phyloP scores from a whole-genome alignment of 2,113 vertebrate genomes.

The Ahaetulla prasina region DNA sequence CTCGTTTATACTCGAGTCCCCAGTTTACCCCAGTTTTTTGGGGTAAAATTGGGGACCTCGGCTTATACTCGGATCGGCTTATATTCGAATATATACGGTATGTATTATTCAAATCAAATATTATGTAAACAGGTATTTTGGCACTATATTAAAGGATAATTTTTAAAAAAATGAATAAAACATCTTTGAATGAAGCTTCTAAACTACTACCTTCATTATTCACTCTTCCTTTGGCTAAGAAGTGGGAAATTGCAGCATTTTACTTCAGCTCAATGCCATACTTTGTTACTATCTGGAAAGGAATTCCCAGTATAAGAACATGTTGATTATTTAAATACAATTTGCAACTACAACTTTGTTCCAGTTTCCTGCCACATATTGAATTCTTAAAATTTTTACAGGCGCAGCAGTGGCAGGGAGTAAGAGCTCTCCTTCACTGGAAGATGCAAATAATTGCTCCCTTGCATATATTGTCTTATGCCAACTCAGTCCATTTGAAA shows the following conservation, averaged over 20 bases:
- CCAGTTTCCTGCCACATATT: not conserved
- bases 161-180: constrained; percentile 7
- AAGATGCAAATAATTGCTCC: not conserved
- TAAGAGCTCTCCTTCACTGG: not conserved
- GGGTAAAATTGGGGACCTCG: too few relatives aligned
- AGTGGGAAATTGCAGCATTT: not conserved
- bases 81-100: too few relatives aligned
- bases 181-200: constrained; percentile 24
- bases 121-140: constrained; percentile 27
- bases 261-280: fast-evolving
- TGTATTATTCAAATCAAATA: constrained; percentile 26
- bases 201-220: constrained; percentile 9
- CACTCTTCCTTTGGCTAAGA: constrained; percentile 22
- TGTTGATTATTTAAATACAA: not conserved
- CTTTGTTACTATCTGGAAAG: constrained; percentile 8
- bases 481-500: not conserved
- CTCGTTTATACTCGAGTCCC: too few relatives aligned
- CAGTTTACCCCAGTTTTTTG: too few relatives aligned
- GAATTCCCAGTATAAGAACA: not conserved
- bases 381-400: not conserved
- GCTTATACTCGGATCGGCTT: too few relatives aligned
- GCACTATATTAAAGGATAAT: not conserved
- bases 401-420: not conserved
- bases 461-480: not conserved
- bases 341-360: not conserved